Conservation (phyloP, 2,113 vertebrate species). For the Thamnaconus septentrionalis region DNA sequence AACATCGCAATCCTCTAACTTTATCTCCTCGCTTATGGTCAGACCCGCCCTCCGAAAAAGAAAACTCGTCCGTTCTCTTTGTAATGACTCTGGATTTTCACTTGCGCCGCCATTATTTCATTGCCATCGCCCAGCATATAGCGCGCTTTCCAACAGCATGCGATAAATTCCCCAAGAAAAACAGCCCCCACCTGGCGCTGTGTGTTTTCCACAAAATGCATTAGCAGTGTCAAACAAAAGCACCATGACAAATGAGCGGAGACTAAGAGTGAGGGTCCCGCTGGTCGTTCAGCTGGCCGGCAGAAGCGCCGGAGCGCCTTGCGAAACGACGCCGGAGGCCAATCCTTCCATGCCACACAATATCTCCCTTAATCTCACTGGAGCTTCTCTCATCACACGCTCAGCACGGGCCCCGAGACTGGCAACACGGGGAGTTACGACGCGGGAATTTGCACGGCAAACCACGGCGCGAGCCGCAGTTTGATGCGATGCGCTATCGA, state of each 20-base stretch:
- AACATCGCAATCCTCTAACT: constrained; percentile 42
- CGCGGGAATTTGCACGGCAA: constrained; percentile 45
- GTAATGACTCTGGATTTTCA: constrained; percentile 9
- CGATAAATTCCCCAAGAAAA: constrained; percentile 37
- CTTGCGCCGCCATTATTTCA: constrained; percentile 29
- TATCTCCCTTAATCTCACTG: constrained; percentile 68
- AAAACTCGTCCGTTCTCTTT: background rate
- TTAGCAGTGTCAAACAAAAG: constrained; percentile 61
- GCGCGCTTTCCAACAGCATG: constrained; percentile 30
- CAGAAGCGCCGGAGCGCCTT: constrained; percentile 44
- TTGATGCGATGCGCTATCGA: constrained; percentile 37
- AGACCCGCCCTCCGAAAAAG: constrained; percentile 11
- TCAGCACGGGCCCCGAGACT: constrained; percentile 60
- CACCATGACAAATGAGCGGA: constrained; percentile 59
- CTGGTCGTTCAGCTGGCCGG: constrained; percentile 49
- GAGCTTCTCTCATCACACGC: constrained; percentile 68
- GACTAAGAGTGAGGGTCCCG: constrained; percentile 50
- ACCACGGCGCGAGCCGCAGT: constrained; percentile 18
- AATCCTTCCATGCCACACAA: constrained; percentile 47
- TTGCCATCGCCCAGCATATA: constrained; percentile 22
- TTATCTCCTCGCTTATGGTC: constrained; percentile 28
- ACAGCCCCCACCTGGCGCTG: constrained; percentile 36
- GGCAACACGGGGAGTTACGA: constrained; percentile 40
- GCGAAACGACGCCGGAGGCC: constrained; percentile 36
- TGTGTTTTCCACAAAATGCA: constrained; percentile 50